Conservation (phyloP, 2,888 invertebrate genomes). For the Dolichomitus sp. region DNA sequence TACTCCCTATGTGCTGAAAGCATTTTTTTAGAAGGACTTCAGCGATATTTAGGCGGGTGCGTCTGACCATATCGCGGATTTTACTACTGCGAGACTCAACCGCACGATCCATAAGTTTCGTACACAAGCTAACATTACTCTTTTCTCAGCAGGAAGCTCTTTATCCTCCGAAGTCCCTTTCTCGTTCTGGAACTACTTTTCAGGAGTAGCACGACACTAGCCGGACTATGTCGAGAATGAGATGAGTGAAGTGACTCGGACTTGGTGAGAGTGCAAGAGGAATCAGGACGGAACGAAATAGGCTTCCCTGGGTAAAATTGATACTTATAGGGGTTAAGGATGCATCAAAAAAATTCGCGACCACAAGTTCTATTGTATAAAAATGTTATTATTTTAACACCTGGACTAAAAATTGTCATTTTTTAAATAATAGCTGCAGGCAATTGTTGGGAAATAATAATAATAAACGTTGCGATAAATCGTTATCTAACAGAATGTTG, state of each 20-base stretch:
- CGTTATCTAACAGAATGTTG: too few relatives aligned
- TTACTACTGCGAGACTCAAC: conserved; percentile 5
- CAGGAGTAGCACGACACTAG: conserved; percentile 3
- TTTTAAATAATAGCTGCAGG: too few relatives aligned
- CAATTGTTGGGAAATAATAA: too few relatives aligned
- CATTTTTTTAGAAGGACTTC: conserved; percentile 25
- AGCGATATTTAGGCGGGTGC: conserved; percentile 58
- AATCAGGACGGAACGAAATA: conserved; percentile 57
- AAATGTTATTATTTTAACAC: too few relatives aligned
- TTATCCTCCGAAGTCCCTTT: conserved; percentile 17
- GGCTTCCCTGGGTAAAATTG: conserved; percentile 55
- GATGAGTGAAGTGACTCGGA: conserved; percentile 20
- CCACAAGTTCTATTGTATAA: too few relatives aligned
- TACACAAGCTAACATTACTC: conserved; percentile 11
- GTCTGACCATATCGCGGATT: conserved; percentile 18
- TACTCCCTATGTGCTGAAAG: too few relatives aligned
- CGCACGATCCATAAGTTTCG: conserved; percentile 12
- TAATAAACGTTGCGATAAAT: too few relatives aligned
- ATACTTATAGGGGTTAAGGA: conserved; percentile 26
- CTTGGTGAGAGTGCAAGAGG: conserved; percentile 15
- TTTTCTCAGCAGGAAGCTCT: conserved; percentile 41
- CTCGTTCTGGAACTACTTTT: conserved; percentile 25
- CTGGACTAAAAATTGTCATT: too few relatives aligned
- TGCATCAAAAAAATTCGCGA: too few relatives aligned
- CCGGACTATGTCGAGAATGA: conserved; percentile 8